Evolutionary conservation across 1,140 invertebrate genomes (phyloP).

Genomic region (Heterodera carotae): DNA sequence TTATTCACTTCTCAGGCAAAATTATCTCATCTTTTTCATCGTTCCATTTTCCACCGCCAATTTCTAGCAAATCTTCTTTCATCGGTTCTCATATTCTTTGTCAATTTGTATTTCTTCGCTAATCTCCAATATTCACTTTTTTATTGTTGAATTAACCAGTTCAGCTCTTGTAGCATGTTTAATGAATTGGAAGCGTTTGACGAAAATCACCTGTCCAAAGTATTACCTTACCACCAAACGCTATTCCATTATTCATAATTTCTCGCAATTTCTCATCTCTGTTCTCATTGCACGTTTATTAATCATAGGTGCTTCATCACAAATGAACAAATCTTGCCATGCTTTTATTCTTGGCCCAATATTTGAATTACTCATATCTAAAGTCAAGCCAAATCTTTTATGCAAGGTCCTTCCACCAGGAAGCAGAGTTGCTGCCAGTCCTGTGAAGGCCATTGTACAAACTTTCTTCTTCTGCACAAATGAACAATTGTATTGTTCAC

Average conservation of each 20-base stretch:
- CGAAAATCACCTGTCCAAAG: slow-evolving; percentile 61
- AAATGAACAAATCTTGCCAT: no score
- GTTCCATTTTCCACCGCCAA: slow-evolving; percentile 50
- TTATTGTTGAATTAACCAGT: slow-evolving; percentile 51
- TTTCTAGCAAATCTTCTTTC: slow-evolving; percentile 46
- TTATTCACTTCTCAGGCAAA: slow-evolving; percentile 34
- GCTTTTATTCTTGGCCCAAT: no score
- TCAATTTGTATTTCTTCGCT: no score
- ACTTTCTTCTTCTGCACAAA: no score
- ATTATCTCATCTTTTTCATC: slow-evolving; percentile 41
- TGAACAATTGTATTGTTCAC: slow-evolving; percentile 4
- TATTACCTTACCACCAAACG: slow-evolving; percentile 58
- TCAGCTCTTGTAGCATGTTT: slow-evolving; percentile 38
- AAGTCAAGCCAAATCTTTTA: slow-evolving; percentile 33
- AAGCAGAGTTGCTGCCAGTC: slow-evolving; percentile 32
- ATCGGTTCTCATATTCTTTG: no score
- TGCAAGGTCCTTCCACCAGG: no score
- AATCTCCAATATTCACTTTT: slow-evolving; percentile 50
- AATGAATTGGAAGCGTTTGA: slow-evolving; percentile 52
- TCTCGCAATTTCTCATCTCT: slow-evolving; percentile 46
- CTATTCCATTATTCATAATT: no score
- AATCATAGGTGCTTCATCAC: slow-evolving; percentile 48
- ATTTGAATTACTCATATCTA: slow-evolving; percentile 27
- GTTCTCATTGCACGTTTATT: slow-evolving; percentile 11
- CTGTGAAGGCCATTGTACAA: no score